A percentile compares a stretch with the other conserved stretches of the same genome.
Evolutionary conservation across 2,113 vertebrate species (phyloP).

Genomic region (Melozone crissalis): DNA sequence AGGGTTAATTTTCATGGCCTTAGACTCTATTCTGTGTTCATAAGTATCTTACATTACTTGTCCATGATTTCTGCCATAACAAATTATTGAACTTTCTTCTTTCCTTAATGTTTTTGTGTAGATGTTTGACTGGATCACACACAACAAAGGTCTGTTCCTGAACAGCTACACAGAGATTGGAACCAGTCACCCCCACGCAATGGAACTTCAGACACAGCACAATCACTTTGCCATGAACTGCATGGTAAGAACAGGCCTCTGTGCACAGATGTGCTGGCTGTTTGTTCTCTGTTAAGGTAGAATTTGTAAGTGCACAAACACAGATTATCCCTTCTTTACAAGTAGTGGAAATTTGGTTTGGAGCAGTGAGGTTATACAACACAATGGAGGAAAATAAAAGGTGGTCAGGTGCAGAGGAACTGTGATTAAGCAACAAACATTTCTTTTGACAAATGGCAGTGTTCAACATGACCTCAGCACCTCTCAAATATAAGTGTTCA

Average conservation of each 20-base stretch:
- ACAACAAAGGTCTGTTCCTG: constrained; percentile 98
- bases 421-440: not conserved
- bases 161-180: constrained; percentile 97
- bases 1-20: not conserved
- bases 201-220: constrained; percentile 98
- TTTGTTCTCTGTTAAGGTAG: not conserved
- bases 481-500: not conserved
- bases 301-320: not conserved
- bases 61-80: not conserved
- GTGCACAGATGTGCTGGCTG: fast-evolving
- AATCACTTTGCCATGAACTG: constrained; percentile 99
- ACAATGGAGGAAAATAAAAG: not conserved
- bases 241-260: constrained; percentile 85
- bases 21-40: not conserved
- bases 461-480: not conserved
- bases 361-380: not conserved
- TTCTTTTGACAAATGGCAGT: not conserved
- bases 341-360: not conserved
- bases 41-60: not conserved
- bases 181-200: constrained; percentile 90
- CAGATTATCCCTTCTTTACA: not conserved
- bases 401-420: not conserved
- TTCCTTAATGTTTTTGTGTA: constrained; percentile 58
- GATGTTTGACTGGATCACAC: constrained; percentile 99
- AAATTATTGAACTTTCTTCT: not conserved